Percentiles rank a stretch among this genome's conserved stretches.
Conservation (phyloP, 2,888 invertebrate genomes). For the Beris chalybata region DNA sequence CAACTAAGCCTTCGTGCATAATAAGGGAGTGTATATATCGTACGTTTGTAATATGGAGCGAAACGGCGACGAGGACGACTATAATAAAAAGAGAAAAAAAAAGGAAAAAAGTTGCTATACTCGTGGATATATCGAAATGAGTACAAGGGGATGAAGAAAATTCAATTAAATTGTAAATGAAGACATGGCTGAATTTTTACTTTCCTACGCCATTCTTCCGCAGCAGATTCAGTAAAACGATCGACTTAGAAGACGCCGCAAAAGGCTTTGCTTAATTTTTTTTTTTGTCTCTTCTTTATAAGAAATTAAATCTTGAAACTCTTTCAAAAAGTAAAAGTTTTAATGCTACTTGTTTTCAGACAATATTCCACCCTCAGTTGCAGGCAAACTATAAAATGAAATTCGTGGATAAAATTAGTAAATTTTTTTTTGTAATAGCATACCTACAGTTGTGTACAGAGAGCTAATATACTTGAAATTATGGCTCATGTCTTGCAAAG, state of each 20-base stretch:
- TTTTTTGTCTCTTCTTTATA: too few species aligned
- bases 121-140: conserved; percentile 14
- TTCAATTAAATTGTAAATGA: conserved; percentile 44
- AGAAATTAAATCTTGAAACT: conserved; percentile 13
- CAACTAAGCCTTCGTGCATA: conserved; percentile 42
- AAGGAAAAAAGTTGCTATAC: not conserved
- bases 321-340: conserved; percentile 18
- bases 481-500: too few species aligned
- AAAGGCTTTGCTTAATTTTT: too few species aligned
- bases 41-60: not conserved
- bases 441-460: too few species aligned
- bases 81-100: not conserved
- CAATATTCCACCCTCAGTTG: too few species aligned
- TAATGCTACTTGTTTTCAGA: conserved; percentile 17
- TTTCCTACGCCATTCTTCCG: conserved; percentile 3
- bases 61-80: not conserved
- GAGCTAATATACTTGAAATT: too few species aligned
- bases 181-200: conserved; percentile 39
- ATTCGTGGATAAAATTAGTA: too few species aligned
- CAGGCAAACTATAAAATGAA: too few species aligned
- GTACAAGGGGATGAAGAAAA: conserved; percentile 41
- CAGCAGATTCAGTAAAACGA: not conserved
- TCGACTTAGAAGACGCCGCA: not conserved
- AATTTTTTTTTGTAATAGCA: too few species aligned
- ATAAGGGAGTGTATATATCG: conserved; percentile 37